phyloP scores from a whole-genome alignment of 2,797 vertebrate genomes.

The Danio aesculapii region DNA sequence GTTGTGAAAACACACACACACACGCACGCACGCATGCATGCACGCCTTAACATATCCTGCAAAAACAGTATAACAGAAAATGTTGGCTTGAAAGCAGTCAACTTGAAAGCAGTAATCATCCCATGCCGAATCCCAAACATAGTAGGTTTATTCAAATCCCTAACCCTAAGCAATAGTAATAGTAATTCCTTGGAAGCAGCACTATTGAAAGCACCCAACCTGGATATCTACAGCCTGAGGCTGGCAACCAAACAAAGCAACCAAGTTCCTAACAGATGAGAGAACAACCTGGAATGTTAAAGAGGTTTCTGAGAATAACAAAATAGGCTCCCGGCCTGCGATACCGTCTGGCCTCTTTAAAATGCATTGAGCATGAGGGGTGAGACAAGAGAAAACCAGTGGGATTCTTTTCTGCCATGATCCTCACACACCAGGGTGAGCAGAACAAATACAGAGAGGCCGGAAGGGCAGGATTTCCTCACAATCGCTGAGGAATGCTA shows the following conservation, averaged over 20 bases:
- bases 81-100: no score
- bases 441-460: constrained; percentile 55
- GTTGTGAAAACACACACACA: no score
- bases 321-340: background rate
- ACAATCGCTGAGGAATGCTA: constrained; percentile 51
- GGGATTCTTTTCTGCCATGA: constrained; percentile 28
- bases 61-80: no score
- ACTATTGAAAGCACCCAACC: constrained; percentile 15
- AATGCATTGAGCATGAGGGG: constrained; percentile 22
- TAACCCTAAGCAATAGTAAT: background rate
- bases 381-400: constrained; percentile 32
- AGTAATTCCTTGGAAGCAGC: background rate
- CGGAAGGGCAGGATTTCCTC: constrained; percentile 62
- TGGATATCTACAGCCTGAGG: constrained; percentile 10
- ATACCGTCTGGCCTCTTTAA: constrained; percentile 11
- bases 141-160: background rate
- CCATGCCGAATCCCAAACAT: no score
- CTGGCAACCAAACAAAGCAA: constrained; percentile 32
- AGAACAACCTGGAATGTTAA: constrained; percentile 16
- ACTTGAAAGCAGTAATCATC: no score
- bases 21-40: no score
- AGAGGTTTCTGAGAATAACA: constrained; percentile 21
- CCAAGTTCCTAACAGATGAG: background rate
- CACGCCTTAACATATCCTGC: no score
- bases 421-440: constrained; percentile 18